These are phyloP conservation scores for Erythrolamprus reginae DNA, from an alignment of 2,113 vertebrate species.

Conservation along the genomic window DNA sequence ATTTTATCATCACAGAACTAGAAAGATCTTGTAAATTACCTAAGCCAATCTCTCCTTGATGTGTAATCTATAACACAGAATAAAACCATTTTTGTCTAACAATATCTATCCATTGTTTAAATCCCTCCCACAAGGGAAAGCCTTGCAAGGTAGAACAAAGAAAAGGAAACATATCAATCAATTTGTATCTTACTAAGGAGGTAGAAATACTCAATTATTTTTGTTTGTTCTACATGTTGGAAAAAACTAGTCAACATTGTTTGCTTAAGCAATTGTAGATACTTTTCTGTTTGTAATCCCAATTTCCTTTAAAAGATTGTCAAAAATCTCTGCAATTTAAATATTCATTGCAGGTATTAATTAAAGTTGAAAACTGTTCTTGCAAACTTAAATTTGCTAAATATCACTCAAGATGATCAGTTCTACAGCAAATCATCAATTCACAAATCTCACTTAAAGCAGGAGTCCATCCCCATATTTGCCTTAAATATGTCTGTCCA, in stretches of 20 bases:
- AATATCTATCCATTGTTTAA: neutral
- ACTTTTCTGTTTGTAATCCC: neutral
- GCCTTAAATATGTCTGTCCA: neutral
- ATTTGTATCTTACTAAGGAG: neutral
- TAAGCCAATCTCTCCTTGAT: neutral
- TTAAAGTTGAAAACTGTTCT: neutral
- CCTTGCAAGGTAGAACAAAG: neutral
- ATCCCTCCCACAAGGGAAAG: neutral
- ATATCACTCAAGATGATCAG: neutral
- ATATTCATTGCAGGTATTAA: neutral
- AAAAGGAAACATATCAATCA: neutral
- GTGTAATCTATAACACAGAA: neutral
- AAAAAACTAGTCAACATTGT: neutral
- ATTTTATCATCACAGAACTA: neutral
- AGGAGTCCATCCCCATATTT: neutral
- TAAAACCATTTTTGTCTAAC: neutral
- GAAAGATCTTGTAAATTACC: neutral
- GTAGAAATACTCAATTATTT: neutral
- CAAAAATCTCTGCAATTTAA: neutral
- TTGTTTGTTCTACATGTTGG: neutral
- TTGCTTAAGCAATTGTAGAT: neutral
- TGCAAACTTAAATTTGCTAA: neutral
- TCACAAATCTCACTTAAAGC: neutral
- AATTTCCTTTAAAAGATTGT: neutral
- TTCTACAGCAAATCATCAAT: neutral